These are phyloP conservation scores for Macheiramphus alcinus DNA, from an alignment of 2,113 vertebrate genomes.

Conservation along the genomic window DNA sequence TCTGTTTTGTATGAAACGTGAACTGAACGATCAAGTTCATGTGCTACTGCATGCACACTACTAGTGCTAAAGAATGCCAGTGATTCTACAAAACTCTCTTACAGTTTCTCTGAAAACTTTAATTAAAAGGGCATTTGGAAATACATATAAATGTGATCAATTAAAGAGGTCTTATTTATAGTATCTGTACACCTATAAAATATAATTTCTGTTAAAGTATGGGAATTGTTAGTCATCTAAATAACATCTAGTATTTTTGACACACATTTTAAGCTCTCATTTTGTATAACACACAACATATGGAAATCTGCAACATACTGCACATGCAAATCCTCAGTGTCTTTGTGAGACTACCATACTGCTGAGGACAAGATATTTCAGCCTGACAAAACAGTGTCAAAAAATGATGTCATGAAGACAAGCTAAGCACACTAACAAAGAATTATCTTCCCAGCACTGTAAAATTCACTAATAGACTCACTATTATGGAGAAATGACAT, in stretches of 20 bases:
- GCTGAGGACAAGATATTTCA: slow-evolving; percentile 44
- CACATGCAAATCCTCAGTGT: neutral
- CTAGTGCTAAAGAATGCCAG: neutral
- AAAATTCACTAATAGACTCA: neutral
- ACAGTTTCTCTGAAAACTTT: neutral
- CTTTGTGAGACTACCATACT: slow-evolving; percentile 13
- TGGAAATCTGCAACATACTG: neutral
- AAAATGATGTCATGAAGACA: slow-evolving; percentile 18
- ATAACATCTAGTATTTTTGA: neutral
- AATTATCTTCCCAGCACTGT: neutral
- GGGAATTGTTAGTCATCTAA: neutral
- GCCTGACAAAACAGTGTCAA: slow-evolving; percentile 23
- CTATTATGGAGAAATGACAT: neutral
- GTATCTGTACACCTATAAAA: neutral
- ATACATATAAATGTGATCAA: neutral
- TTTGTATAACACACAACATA: neutral
- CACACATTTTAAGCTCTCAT: neutral
- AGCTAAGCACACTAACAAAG: neutral
- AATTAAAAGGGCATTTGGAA: neutral
- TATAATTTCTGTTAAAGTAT: neutral
- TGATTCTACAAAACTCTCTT: neutral
- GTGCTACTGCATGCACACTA: neutral
- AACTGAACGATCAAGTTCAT: neutral
- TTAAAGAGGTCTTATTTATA: neutral
- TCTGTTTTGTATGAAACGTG: neutral